Base-by-base conservation (phyloP, 2,888 invertebrate genomes). In the Tenthredo distinguenda region DNA sequence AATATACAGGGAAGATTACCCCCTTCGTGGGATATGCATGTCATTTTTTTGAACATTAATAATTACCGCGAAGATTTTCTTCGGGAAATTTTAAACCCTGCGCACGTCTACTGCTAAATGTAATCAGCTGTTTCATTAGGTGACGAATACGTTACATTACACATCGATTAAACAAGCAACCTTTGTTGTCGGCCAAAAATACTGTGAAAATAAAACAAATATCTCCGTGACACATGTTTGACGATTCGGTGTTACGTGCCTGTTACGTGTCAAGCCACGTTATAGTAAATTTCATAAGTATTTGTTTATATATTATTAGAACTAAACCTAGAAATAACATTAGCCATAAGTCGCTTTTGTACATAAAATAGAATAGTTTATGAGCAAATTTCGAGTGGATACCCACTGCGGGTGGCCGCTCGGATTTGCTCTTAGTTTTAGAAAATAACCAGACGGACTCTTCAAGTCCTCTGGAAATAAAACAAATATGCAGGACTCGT, bases 201-300 rank as follows among this genome's bases (percentile, higher is more conserved):
- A 34, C 40, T 55, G 77, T 77, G 47, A 31, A 55, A 77, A 55
- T 26, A 77, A 50, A 55, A 34, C 31, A 77, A 50, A 81, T 21
- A 40, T 62, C 81, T 10, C 4, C 81, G n/a, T 81, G 81, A 62
- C 81, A 58, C 81, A 81, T 81, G 81, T 62, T 81, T 40, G 62
- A 81, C 40, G 81, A 81, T 81, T 81, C 81, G 21, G 18, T 40
- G 34, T 81, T 81, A 58, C 81, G 81, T 81, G 81, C 62, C n/a
- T n/a, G n/a, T n/a, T n/a, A n/a, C n/a, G n/a, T n/a, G n/a, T n/a
- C n/a, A n/a, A n/a, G n/a, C n/a, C n/a, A n/a, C n/a, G n/a, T n/a
- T n/a, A n/a, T n/a, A n/a, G n/a, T n/a, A n/a, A n/a, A n/a, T n/a
- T n/a, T n/a, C n/a, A n/a, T n/a, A n/a, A n/a, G n/a, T n/a, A n/a